Evolutionary conservation across 2,113 vertebrate species (phyloP).

Genomic region (Rhinolophus ferrumequinum): DNA sequence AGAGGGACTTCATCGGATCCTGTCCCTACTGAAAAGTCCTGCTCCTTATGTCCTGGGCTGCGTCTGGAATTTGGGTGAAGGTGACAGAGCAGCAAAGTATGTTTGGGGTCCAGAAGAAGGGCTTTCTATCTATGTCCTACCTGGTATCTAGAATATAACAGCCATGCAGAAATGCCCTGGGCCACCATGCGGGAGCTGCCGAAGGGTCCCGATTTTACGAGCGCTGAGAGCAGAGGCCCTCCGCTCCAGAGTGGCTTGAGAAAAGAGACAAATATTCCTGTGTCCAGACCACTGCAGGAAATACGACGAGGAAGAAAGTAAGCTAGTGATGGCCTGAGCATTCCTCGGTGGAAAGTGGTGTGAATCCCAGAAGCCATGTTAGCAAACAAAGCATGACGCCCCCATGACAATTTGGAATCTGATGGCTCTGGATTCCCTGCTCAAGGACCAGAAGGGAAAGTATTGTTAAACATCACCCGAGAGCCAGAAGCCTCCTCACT

Average conservation of each 20-base stretch:
- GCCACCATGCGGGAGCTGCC: accelerated
- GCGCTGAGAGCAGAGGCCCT: not conserved
- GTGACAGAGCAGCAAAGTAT: not conserved
- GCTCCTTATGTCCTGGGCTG: not conserved
- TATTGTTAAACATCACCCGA: not conserved
- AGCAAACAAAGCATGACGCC: not conserved
- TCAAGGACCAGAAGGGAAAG: not conserved
- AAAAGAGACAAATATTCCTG: not conserved
- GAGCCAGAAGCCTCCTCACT: not conserved
- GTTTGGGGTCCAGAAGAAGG: not conserved
- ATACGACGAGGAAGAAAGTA: not conserved
- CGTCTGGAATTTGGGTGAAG: not conserved
- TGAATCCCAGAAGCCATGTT: not conserved
- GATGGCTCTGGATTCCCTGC: not conserved
- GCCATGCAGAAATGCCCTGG: not conserved
- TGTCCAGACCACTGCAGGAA: not conserved
- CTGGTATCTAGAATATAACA: not conserved
- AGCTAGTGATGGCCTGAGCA: not conserved
- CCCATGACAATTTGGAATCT: not conserved
- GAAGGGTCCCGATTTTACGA: not conserved
- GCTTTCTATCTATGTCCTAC: not conserved
- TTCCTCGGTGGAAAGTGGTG: not conserved
- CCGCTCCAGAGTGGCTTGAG: not conserved
- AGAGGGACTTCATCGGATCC: not conserved
- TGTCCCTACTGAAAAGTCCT: not conserved